Evolutionary conservation across 2,113 vertebrate species (phyloP).

Genomic region (Typhlomys cinereus): DNA sequence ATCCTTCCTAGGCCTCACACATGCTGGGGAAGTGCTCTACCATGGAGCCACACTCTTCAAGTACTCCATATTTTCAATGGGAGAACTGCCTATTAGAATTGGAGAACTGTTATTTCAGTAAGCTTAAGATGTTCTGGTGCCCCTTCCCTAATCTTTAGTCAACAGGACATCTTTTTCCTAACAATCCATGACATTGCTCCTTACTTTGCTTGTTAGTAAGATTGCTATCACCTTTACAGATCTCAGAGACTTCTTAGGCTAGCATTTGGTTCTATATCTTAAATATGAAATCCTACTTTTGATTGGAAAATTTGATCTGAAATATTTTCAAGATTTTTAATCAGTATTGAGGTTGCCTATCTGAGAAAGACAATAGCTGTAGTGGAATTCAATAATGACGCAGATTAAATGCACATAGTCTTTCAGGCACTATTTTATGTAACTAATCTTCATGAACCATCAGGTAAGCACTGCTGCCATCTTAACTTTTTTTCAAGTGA

Average conservation of each 20-base stretch:
- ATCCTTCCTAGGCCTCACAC: background rate
- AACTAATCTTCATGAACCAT: background rate
- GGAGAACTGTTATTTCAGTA: conserved; percentile 36
- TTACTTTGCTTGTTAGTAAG: conserved; percentile 6
- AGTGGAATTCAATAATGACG: conserved; percentile 15
- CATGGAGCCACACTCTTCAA: background rate
- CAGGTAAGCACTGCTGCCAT: background rate
- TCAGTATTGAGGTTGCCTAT: background rate
- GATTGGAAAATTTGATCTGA: background rate
- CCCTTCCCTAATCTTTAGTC: background rate
- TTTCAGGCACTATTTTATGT: background rate
- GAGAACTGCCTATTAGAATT: background rate
- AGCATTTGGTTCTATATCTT: background rate
- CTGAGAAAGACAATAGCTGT: conserved; percentile 9
- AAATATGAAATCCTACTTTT: conserved; percentile 28
- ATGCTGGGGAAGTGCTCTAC: background rate
- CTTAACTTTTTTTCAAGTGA: background rate
- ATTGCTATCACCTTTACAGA: background rate
- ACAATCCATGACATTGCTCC: background rate
- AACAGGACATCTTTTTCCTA: background rate
- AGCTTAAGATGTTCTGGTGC: conserved; percentile 38
- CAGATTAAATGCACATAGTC: background rate
- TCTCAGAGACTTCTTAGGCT: background rate
- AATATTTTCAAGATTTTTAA: conserved; percentile 9
- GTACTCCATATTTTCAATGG: background rate